A percentile compares a stretch with the other conserved stretches of the same genome.
Evolutionary conservation across 2,113 vertebrate genomes (phyloP).

Genomic region (Numida meleagris): DNA sequence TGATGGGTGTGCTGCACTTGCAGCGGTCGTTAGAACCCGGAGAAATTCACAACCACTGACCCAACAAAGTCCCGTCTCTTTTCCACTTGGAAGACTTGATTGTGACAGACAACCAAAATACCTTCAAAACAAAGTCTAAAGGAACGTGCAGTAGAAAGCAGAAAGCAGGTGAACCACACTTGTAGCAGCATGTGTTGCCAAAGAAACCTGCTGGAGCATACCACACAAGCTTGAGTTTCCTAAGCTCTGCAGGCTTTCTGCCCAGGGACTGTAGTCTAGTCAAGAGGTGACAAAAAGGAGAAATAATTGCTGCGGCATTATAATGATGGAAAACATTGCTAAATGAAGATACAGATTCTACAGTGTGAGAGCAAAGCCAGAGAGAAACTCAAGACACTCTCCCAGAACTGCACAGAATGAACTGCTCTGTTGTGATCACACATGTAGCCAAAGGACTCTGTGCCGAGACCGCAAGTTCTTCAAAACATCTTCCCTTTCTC

Average conservation of each 20-base stretch:
- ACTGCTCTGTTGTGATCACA: background rate
- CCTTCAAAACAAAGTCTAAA: background rate
- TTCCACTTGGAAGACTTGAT: background rate
- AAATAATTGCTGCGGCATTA: background rate
- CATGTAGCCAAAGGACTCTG: background rate
- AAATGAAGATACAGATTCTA: background rate
- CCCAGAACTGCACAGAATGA: background rate
- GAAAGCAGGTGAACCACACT: background rate
- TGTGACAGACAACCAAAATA: background rate
- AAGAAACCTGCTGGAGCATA: background rate
- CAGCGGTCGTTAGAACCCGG: background rate
- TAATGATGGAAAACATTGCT: background rate
- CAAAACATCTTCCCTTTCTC: background rate
- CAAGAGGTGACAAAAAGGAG: conserved; percentile 22
- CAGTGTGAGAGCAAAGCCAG: background rate
- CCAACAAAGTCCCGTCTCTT: background rate
- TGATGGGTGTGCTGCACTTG: background rate
- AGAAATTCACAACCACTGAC: background rate
- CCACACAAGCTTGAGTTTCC: background rate
- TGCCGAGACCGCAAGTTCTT: background rate
- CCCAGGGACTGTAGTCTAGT: background rate
- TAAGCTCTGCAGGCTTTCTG: background rate
- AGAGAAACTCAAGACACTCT: background rate
- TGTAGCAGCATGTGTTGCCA: rapidly evolving
- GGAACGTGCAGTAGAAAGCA: background rate